These are phyloP conservation scores for Platynereis dumerilii DNA, from an alignment of 2,888 invertebrate species.

Conservation along the genomic window DNA sequence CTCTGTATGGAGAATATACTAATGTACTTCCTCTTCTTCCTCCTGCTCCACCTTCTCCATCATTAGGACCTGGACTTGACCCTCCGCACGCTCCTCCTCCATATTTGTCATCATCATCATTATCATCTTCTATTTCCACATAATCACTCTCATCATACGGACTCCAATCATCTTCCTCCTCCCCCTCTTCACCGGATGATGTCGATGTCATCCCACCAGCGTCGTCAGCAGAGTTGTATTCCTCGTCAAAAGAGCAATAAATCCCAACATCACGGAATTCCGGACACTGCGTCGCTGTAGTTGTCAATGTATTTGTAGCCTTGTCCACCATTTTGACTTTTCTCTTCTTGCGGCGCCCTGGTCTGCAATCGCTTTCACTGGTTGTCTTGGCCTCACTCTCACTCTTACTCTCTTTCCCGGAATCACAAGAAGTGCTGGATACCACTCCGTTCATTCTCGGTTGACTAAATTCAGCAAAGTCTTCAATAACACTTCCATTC, in stretches of 20 bases:
- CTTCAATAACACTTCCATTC: no score
- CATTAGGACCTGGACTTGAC: background rate
- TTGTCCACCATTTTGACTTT: conserved; percentile 8
- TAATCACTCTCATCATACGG: conserved; percentile 9
- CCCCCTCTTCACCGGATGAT: background rate
- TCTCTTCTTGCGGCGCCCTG: background rate
- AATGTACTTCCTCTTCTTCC: background rate
- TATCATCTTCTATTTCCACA: conserved; percentile 1
- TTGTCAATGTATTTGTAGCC: background rate
- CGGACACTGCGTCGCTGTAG: background rate
- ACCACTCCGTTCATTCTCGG: no score
- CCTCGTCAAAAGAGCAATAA: background rate
- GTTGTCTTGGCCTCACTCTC: no score
- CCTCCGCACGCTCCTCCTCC: conserved; percentile 4
- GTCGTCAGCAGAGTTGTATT: background rate
- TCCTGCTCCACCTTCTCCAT: background rate
- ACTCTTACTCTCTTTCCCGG: no score
- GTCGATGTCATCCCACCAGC: background rate
- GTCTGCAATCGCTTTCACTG: no score
- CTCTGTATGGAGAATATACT: no score
- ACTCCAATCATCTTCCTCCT: conserved; percentile 8
- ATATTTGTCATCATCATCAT: conserved; percentile 5
- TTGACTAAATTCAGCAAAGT: no score
- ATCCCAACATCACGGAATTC: background rate
- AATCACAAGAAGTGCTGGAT: no score